Evolutionary conservation across 2,888 invertebrate species (phyloP).

Genomic region (Harpalus rubripes): DNA sequence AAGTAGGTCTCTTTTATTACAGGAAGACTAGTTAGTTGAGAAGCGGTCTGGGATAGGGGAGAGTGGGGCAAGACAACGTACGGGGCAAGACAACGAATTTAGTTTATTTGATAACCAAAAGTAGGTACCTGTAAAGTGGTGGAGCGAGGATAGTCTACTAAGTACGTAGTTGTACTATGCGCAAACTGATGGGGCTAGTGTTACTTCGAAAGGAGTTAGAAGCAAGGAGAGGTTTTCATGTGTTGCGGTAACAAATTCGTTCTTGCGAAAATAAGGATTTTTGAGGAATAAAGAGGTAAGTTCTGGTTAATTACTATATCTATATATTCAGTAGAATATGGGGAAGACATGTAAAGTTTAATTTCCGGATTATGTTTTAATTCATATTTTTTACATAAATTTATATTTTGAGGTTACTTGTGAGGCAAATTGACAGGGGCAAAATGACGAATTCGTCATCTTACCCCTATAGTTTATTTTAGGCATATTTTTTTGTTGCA

Average conservation of each 20-base stretch:
- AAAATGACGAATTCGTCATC: background rate
- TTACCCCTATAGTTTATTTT: background rate
- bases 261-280: background rate
- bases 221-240: background rate
- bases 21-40: too few relatives aligned
- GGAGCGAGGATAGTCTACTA: background rate
- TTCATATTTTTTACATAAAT: too few relatives aligned
- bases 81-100: constrained; percentile 8
- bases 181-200: background rate
- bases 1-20: too few relatives aligned
- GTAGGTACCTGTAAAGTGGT: constrained; percentile 2
- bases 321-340: background rate
- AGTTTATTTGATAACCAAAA: background rate
- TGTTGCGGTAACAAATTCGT: constrained; percentile 3
- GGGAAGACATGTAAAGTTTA: too few relatives aligned
- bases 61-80: background rate
- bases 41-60: too few relatives aligned
- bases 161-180: constrained; percentile 8
- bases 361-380: too few relatives aligned
- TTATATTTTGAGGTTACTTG: too few relatives aligned
- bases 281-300: background rate
- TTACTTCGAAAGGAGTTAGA: background rate
- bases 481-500: constrained; percentile 52
- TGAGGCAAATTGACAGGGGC: too few relatives aligned
- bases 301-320: background rate